Evolutionary conservation across 2,113 vertebrate species (phyloP), one percentile per base, ranked within the genome.

Genomic region (Lepisosteus oculatus): DNA sequence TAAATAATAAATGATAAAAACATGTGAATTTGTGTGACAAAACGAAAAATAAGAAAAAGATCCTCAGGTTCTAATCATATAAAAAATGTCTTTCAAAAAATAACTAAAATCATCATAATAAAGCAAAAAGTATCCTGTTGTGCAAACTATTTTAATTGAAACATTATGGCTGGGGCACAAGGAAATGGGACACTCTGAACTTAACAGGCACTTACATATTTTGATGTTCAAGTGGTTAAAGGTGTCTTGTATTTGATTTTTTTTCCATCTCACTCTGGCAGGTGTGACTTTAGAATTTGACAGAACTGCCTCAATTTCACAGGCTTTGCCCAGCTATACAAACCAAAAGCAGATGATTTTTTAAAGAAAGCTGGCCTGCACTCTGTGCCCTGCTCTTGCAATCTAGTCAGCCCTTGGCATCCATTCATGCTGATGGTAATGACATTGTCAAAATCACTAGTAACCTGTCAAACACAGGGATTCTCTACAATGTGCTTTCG

Each of bases 381-480:
- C 8, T 11, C 1, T 51, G 55, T 45, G 57, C 67, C 45, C 43
- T 61, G 8, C 55, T 29, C 65, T 75, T 43, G 64, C 59, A 43
- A 54, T 67, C 71, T 12, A 15, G 66, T 17, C n/a, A 45, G n/a
- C 13, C 71, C n/a, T 8, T 72, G 64, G 71, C 71, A n/a, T 61
- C 55, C 15, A 17, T 43, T 57, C 17, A 17, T 57, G 42, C 41
- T 69, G 57, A 45, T 45, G 67, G 69, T 75, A 68, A 77, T 75
- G 70, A 77, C 76, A 71, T 61, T 75, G 71, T 79, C 70, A 79
- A 71, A 71, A 55, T 54, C 29, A 44, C 73, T 73, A 65, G 71
- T 59, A 57, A 70, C 70, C 65, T 74, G 65, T 78, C 69, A 71
- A 45, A 71, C 62, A 63, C 64, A 69, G 42, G 75, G 65, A 65